phyloP scores from a whole-genome alignment of 2,888 invertebrate species.

The Bombylius discolor region DNA sequence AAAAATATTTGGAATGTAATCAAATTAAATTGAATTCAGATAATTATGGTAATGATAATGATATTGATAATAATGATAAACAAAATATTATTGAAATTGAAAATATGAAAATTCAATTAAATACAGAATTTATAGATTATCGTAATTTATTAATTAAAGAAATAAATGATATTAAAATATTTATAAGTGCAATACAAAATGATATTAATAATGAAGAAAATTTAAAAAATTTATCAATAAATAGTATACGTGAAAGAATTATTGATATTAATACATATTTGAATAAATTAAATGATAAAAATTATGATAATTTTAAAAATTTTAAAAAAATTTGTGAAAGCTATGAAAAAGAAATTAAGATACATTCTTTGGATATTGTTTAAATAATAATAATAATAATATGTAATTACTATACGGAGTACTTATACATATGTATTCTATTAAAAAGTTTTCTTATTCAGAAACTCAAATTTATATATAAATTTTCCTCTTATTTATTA shows the following conservation, averaged over 20 bases:
- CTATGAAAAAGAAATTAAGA: too few species aligned
- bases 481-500: too few species aligned
- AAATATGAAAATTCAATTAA: conserved; percentile 21
- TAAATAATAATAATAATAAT: too few species aligned
- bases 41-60: conserved; percentile 19
- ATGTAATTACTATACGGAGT: too few species aligned
- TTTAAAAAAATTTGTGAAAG: conserved; percentile 14
- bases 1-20: conserved; percentile 34
- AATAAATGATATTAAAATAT: conserved; percentile 28
- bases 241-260: conserved; percentile 26
- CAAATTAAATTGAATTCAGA: conserved; percentile 29
- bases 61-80: not conserved
- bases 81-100: conserved; percentile 26
- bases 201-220: conserved; percentile 24
- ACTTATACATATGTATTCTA: too few species aligned
- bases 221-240: conserved; percentile 22
- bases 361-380: too few species aligned
- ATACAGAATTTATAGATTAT: conserved; percentile 20
- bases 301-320: conserved; percentile 19
- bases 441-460: too few species aligned
- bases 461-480: too few species aligned
- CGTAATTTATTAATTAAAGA: conserved; percentile 19
- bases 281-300: conserved; percentile 22
- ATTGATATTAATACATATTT: conserved; percentile 24
- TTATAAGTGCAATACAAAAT: conserved; percentile 24